phyloP scores from a whole-genome alignment of 64 coral and sea anemone species.

The Stichodactyla helianthus region DNA sequence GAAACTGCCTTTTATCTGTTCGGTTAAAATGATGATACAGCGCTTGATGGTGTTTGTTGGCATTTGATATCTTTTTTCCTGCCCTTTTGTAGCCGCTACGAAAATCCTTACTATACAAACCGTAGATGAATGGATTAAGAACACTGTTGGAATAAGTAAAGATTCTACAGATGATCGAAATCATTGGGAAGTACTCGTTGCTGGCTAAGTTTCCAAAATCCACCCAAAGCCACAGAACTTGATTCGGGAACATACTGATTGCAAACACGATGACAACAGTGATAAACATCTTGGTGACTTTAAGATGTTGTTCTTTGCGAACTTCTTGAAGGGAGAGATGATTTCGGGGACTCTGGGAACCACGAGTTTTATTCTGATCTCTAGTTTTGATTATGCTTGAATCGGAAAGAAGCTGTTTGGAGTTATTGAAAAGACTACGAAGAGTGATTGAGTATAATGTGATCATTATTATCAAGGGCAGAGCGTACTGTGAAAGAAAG shows the following conservation, averaged over 20 bases:
- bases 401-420: neutral
- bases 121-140: slow-evolving; percentile 72
- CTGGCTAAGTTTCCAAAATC: slow-evolving; percentile 43
- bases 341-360: neutral
- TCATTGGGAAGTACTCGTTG: slow-evolving; percentile 31
- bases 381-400: neutral
- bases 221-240: slow-evolving; percentile 82
- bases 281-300: slow-evolving; percentile 72
- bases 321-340: neutral
- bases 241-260: slow-evolving; percentile 87
- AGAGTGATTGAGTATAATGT: slow-evolving; percentile 4
- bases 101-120: slow-evolving; percentile 47
- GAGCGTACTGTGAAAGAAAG: slow-evolving; percentile 31
- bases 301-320: slow-evolving; percentile 39
- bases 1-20: neutral
- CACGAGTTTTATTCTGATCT: neutral
- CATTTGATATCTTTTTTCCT: neutral
- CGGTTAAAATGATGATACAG: neutral
- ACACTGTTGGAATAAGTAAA: slow-evolving; percentile 83
- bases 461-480: slow-evolving; percentile 29
- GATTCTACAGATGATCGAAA: slow-evolving; percentile 46
- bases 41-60: neutral
- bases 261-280: slow-evolving; percentile 68
- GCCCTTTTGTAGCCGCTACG: slow-evolving; percentile 24
- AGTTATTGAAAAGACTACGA: slow-evolving; percentile 13